A percentile compares a stretch with the other conserved stretches of the same genome.
These are phyloP conservation scores for Xylocopa sonorina DNA, from an alignment of 1,140 invertebrate genomes.

Conservation along the genomic window DNA sequence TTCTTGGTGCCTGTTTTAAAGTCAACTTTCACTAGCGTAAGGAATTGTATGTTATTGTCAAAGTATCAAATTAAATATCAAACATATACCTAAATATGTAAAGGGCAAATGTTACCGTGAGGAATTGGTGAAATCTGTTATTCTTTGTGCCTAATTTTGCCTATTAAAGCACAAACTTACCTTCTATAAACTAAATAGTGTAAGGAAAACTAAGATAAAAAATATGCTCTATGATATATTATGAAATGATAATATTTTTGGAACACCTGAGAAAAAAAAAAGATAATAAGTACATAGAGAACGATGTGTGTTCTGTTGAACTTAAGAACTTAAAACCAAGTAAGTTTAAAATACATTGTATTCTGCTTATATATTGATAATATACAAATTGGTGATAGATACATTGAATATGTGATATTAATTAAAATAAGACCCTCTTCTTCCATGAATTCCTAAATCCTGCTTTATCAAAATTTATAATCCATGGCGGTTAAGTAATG, in stretches of 20 bases:
- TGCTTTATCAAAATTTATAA: slow-evolving; percentile 58
- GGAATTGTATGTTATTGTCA: slow-evolving; percentile 40
- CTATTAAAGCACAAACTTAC: slow-evolving; percentile 38
- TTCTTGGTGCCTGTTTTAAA: slow-evolving; percentile 56
- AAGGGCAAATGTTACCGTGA: slow-evolving; percentile 65
- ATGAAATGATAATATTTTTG: slow-evolving; percentile 58
- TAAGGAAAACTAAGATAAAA: slow-evolving; percentile 55
- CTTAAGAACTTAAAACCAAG: slow-evolving; percentile 56
- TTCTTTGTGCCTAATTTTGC: slow-evolving; percentile 52
- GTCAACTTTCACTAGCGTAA: slow-evolving; percentile 60
- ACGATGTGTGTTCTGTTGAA: slow-evolving; percentile 72
- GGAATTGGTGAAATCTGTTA: slow-evolving; percentile 54
- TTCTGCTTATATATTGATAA: slow-evolving; percentile 73
- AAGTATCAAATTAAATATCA: slow-evolving; percentile 32
- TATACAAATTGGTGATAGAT: slow-evolving; percentile 76
- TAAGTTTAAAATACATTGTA: slow-evolving; percentile 70
- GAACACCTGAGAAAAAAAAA: slow-evolving; percentile 59
- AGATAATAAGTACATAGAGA: slow-evolving; percentile 76
- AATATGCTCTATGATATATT: slow-evolving; percentile 43
- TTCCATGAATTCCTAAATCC: slow-evolving; percentile 69
- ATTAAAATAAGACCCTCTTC: slow-evolving; percentile 74
- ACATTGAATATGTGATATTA: slow-evolving; percentile 73
- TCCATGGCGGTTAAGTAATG: slow-evolving; percentile 18
- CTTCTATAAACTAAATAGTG: slow-evolving; percentile 55
- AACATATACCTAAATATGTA: slow-evolving; percentile 55